Conservation (phyloP, 2,888 invertebrate genomes). For the Ommatoiulus sabulosus region DNA sequence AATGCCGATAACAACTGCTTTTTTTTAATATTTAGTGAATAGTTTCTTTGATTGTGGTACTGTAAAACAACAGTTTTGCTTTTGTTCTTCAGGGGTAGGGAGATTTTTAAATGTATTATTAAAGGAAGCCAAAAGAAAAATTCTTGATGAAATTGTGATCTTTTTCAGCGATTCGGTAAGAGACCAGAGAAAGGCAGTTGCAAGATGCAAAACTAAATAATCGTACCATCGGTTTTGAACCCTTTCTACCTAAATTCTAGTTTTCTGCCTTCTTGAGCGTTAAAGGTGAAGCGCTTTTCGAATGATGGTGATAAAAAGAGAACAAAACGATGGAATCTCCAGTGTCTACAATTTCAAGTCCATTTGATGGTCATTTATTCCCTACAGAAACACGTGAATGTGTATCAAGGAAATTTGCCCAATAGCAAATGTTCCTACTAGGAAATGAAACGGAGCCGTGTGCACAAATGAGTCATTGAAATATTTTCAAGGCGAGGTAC, state of each 20-base stretch:
- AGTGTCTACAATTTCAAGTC: too few species aligned
- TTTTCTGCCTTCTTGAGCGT: too few species aligned
- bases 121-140: slow-evolving; percentile 27
- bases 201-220: not conserved
- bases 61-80: slow-evolving; percentile 20
- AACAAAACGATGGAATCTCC: too few species aligned
- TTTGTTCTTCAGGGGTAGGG: slow-evolving; percentile 20
- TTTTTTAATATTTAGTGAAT: not conserved
- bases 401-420: not conserved
- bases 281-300: too few species aligned
- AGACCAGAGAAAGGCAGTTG: not conserved
- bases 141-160: slow-evolving; percentile 28
- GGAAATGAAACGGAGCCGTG: not conserved
- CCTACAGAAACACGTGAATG: too few species aligned
- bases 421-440: not conserved
- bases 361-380: too few species aligned
- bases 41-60: slow-evolving; percentile 3
- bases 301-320: too few species aligned
- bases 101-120: slow-evolving; percentile 7
- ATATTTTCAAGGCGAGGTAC: not conserved
- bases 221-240: not conserved
- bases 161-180: slow-evolving; percentile 30
- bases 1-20: not conserved
- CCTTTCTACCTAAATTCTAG: not conserved
- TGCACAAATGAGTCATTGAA: not conserved